Evolutionary conservation across 1,140 invertebrate genomes (phyloP).

Genomic region (Zaprionus africanus): DNA sequence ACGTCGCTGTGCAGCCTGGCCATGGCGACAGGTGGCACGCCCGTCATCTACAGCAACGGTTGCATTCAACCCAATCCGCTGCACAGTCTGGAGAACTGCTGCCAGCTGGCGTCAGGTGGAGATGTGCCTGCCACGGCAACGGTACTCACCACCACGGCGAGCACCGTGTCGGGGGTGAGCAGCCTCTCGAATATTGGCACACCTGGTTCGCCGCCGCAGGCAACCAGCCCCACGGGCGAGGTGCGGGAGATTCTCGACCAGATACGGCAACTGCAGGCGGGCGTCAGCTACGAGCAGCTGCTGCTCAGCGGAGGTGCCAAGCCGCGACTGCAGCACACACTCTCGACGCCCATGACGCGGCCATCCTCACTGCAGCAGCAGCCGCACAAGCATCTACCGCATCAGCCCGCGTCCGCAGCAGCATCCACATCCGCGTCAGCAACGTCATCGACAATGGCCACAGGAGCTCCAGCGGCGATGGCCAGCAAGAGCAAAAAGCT

Average conservation of each 20-base stretch:
- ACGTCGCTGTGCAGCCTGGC: conserved; percentile 61
- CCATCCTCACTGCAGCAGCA: conserved; percentile 38
- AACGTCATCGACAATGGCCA: background rate
- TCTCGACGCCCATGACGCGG: conserved; percentile 61
- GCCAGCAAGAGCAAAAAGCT: conserved; percentile 67
- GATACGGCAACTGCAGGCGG: conserved; percentile 87
- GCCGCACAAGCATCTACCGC: conserved; percentile 22
- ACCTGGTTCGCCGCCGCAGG: conserved; percentile 90
- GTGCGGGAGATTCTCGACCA: conserved; percentile 88
- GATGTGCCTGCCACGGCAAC: conserved; percentile 14
- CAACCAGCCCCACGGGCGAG: conserved; percentile 90
- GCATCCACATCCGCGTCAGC: conserved; percentile 15
- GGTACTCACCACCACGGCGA: conserved; percentile 82
- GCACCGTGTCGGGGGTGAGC: conserved; percentile 88
- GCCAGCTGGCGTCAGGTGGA: conserved; percentile 38
- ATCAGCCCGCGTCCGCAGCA: background rate
- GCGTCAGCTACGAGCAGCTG: conserved; percentile 72
- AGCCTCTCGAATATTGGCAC: conserved; percentile 87
- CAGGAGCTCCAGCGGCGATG: conserved; percentile 18
- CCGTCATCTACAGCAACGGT: conserved; percentile 65
- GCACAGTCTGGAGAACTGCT: conserved; percentile 80
- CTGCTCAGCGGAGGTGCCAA: conserved; percentile 49
- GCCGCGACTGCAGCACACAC: conserved; percentile 65
- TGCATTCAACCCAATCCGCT: conserved; percentile 75
- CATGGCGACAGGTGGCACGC: conserved; percentile 48